Base-by-base conservation (phyloP, 2,113 vertebrate genomes). In the Ochotona curzoniae region DNA sequence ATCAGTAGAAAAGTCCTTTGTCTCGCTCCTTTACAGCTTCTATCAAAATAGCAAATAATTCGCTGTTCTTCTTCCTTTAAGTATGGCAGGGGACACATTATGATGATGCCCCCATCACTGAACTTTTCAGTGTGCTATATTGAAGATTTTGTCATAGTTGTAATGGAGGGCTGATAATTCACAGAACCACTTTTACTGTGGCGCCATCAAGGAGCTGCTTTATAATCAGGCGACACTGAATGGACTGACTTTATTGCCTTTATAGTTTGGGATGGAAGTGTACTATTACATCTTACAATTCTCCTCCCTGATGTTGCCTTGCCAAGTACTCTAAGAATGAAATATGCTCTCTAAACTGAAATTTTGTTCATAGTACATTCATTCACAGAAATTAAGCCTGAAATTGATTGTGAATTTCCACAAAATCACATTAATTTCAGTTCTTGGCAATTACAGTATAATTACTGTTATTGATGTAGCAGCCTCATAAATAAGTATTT, bases 21-120 rank as follows among this genome's bases (percentile, higher is more conserved):
- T 85, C 70, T 94, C 86, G 93, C 89, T 82, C 80, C 90, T 96
- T 97, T 91, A 95, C 28, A 0, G 11, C 61, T 95, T 63, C 87
- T 88, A 81, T 67, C 83, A 92, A 96, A 96, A 94, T 81, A 96
- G 93, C 94, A 94, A 96, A 97, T 83, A 93, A 92, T 95, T 97
- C 79, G 94, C n/a, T 95, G 93, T 97, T 96, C 96, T 92, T 96
- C 93, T 90, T 90, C 80, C 95, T 97, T 96, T 69, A 21, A 93
- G 92, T 87, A 81, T 84, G 85, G 96, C 87, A 95, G 79, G 96
- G 95, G 86, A 85, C 96, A 95, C 96, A 96, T 92, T 97, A 89
- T 95, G 73, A 96, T 97, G 93, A 96, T 66, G 64, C 87, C 49
- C 89, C 91, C 66, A 95, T 95, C 95, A 91, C 66, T 38, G 74